Evolutionary conservation across 2,888 invertebrate genomes (phyloP).

Genomic region (Erynnis tages): DNA sequence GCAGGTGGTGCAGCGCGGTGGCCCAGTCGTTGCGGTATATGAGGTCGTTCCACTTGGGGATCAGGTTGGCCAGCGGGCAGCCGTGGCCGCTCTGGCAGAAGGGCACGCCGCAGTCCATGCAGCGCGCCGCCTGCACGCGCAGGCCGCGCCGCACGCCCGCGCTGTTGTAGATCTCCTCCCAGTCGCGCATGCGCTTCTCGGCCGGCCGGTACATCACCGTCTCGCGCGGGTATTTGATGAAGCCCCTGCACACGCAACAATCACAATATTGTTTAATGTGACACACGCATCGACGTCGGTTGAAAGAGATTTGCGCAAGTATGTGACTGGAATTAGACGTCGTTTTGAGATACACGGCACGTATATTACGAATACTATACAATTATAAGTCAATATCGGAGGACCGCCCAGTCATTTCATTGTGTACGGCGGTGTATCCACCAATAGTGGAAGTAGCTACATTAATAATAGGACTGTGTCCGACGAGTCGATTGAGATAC

Average conservation of each 20-base stretch:
- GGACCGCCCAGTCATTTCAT: too few species aligned
- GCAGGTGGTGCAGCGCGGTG: conserved; percentile 94
- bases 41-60: conserved; percentile 99
- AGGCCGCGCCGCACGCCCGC: conserved; percentile 93
- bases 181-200: conserved; percentile 93
- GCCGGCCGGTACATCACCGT: conserved; percentile 92
- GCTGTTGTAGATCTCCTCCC: conserved; percentile 98
- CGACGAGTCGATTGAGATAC: too few species aligned
- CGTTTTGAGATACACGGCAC: too few species aligned
- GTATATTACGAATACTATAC: too few species aligned
- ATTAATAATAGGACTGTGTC: too few species aligned
- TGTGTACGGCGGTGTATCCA: too few species aligned
- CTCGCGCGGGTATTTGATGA: conserved; percentile 97
- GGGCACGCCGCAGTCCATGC: conserved; percentile 99
- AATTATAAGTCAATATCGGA: too few species aligned
- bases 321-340: too few species aligned
- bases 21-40: conserved; percentile 97
- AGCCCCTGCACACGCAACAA: conserved; percentile 83
- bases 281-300: too few species aligned
- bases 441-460: too few species aligned
- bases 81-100: conserved; percentile 93
- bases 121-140: conserved; percentile 94
- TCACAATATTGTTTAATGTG: too few species aligned
- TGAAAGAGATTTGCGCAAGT: too few species aligned
- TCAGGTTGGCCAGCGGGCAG: conserved; percentile 98